phyloP scores from a whole-genome alignment of 2,888 invertebrate genomes.

The Tetramorium bicarinatum region DNA sequence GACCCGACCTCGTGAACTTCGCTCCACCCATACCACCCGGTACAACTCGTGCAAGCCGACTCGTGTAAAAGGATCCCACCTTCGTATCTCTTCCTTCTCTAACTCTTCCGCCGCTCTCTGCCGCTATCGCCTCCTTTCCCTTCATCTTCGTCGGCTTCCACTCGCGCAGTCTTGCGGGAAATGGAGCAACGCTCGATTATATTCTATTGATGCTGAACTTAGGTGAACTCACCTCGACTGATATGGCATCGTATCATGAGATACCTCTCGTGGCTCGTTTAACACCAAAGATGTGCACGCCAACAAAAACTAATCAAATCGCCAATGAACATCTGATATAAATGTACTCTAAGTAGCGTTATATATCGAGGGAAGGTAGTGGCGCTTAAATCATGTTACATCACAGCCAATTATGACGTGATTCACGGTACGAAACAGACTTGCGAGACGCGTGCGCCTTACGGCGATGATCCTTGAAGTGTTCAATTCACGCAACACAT shows the following conservation, averaged over 20 bases:
- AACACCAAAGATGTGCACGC: slow-evolving; percentile 52
- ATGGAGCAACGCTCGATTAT: slow-evolving; percentile 82
- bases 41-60: slow-evolving; percentile 69
- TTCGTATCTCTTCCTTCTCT: slow-evolving; percentile 53
- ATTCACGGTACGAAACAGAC: slow-evolving; percentile 22
- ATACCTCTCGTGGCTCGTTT: slow-evolving; percentile 64
- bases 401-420: slow-evolving; percentile 38
- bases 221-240: slow-evolving; percentile 71
- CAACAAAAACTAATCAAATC: slow-evolving; percentile 37
- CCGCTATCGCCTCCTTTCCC: slow-evolving; percentile 53
- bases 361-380: slow-evolving; percentile 18
- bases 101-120: neutral
- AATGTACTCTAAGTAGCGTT: slow-evolving; percentile 7
- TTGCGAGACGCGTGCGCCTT: slow-evolving; percentile 28
- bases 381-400: slow-evolving; percentile 29
- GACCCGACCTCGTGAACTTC: slow-evolving; percentile 84
- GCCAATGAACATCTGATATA: slow-evolving; percentile 43
- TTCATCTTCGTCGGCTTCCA: slow-evolving; percentile 66
- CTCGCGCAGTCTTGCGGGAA: slow-evolving; percentile 80
- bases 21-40: slow-evolving; percentile 77
- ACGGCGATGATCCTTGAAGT: neutral
- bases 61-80: slow-evolving; percentile 79
- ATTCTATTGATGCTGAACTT: slow-evolving; percentile 73
- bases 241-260: slow-evolving; percentile 66
- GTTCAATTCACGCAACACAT: slow-evolving; percentile 5